Conservation (phyloP, 2,888 invertebrate species). For the Metellina segmentata region DNA sequence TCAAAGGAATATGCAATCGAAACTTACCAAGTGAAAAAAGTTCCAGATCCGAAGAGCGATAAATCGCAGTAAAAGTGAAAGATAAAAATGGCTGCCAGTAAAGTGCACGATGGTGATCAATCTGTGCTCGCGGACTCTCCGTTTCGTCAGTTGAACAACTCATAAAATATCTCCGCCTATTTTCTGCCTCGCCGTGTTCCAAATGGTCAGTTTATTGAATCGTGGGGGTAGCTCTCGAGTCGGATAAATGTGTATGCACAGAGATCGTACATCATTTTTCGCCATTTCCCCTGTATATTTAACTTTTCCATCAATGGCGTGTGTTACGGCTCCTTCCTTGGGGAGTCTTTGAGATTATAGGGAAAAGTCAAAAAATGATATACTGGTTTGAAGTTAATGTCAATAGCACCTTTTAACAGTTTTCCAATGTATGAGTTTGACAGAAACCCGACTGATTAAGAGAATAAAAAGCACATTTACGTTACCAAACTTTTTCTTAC, state of each 20-base stretch:
- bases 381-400: neutral
- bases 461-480: too few relatives aligned
- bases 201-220: conserved; percentile 55
- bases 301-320: neutral
- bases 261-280: conserved; percentile 40
- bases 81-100: conserved; percentile 19
- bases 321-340: neutral
- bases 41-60: neutral
- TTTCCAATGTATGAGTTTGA: neutral
- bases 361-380: neutral
- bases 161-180: conserved; percentile 44
- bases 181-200: conserved; percentile 25
- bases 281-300: conserved; percentile 30
- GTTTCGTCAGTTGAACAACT: conserved; percentile 26
- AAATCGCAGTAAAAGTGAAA: conserved; percentile 26
- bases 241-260: conserved; percentile 11
- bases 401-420: neutral
- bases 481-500: too few relatives aligned
- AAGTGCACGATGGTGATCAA: conserved; percentile 30
- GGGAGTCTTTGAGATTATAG: neutral
- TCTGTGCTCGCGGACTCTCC: neutral
- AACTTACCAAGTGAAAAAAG: neutral
- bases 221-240: conserved; percentile 5
- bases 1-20: neutral
- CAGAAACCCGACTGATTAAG: too few relatives aligned